Evolutionary conservation across 1,140 invertebrate species (phyloP).

Genomic region (Aphelenchoides avenae): DNA sequence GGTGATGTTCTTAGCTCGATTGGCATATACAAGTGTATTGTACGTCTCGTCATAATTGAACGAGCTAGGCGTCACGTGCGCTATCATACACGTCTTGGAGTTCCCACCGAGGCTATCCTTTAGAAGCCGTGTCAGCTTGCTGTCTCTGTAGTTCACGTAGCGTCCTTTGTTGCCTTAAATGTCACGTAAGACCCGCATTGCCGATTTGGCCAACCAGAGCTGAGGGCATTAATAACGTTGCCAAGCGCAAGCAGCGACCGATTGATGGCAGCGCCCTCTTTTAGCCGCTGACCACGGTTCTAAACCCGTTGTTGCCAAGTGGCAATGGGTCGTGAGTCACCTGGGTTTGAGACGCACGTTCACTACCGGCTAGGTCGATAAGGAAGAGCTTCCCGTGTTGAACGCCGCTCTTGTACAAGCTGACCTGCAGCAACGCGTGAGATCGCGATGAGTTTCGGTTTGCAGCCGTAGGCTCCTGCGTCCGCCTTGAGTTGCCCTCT

Average conservation of each 20-base stretch:
- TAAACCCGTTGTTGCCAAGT: too few species aligned
- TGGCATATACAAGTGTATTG: slow-evolving; percentile 88
- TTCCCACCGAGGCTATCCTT: slow-evolving; percentile 90
- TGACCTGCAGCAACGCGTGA: slow-evolving; percentile 83
- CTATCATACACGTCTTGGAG: slow-evolving; percentile 91
- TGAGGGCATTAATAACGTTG: slow-evolving; percentile 89
- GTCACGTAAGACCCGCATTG: too few species aligned
- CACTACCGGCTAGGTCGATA: slow-evolving; percentile 87
- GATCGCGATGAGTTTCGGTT: slow-evolving; percentile 90
- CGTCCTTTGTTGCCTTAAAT: slow-evolving; percentile 70
- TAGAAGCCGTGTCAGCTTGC: slow-evolving; percentile 84
- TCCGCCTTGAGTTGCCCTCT: slow-evolving; percentile 79
- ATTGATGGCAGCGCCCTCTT: slow-evolving; percentile 93
- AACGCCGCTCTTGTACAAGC: too few species aligned
- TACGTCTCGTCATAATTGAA: slow-evolving; percentile 87
- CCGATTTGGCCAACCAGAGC: slow-evolving; percentile 60
- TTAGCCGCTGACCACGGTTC: slow-evolving; percentile 80
- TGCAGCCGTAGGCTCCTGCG: slow-evolving; percentile 87
- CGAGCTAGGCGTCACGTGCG: slow-evolving; percentile 80
- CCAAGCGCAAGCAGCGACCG: slow-evolving; percentile 80
- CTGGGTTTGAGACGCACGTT: slow-evolving; percentile 81
- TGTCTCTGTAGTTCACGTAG: slow-evolving; percentile 90
- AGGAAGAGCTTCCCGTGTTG: slow-evolving; percentile 76
- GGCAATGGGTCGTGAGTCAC: slow-evolving; percentile 59
- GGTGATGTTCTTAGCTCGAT: slow-evolving; percentile 82